Conservation (phyloP, 37 sponge, comb jelly and placozoan genomes). For the Dysidea cf. avara region DNA sequence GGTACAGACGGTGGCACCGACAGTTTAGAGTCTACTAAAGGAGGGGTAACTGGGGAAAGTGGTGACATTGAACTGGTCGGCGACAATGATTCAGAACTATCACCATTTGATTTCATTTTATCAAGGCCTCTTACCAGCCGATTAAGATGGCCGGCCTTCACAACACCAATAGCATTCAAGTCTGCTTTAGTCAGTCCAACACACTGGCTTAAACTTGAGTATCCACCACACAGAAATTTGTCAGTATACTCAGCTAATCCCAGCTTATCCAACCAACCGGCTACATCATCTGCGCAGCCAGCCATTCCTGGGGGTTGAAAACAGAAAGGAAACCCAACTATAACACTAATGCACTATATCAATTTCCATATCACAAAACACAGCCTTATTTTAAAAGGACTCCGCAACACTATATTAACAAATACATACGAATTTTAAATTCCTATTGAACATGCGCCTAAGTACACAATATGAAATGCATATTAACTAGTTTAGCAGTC, state of each 20-base stretch:
- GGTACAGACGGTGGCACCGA: slow-evolving; percentile 1
- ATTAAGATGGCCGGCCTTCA: slow-evolving; percentile 63
- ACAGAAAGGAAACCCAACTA: not conserved
- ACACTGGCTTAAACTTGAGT: slow-evolving; percentile 9
- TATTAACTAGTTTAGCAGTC: too few species aligned
- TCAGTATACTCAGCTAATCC: slow-evolving; percentile 53
- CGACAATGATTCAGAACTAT: not conserved
- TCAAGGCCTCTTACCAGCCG: slow-evolving; percentile 48
- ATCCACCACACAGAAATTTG: slow-evolving; percentile 26
- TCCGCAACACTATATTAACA: too few species aligned
- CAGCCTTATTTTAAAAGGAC: too few species aligned
- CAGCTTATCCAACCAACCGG: slow-evolving; percentile 54
- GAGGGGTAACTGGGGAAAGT: not conserved
- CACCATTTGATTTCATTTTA: slow-evolving; percentile 1
- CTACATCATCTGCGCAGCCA: slow-evolving; percentile 6
- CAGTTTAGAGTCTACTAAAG: not conserved
- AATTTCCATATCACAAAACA: too few species aligned
- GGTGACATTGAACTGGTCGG: too few species aligned
- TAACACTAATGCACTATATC: too few species aligned
- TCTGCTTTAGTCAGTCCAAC: slow-evolving; percentile 5
- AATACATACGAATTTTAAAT: too few species aligned
- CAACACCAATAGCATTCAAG: slow-evolving; percentile 58
- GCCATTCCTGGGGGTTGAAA: too few species aligned
- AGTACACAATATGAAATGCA: too few species aligned
- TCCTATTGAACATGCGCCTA: too few species aligned